Conservation (phyloP, 2,797 vertebrate genomes). For the Phrynocephalus forsythii region DNA sequence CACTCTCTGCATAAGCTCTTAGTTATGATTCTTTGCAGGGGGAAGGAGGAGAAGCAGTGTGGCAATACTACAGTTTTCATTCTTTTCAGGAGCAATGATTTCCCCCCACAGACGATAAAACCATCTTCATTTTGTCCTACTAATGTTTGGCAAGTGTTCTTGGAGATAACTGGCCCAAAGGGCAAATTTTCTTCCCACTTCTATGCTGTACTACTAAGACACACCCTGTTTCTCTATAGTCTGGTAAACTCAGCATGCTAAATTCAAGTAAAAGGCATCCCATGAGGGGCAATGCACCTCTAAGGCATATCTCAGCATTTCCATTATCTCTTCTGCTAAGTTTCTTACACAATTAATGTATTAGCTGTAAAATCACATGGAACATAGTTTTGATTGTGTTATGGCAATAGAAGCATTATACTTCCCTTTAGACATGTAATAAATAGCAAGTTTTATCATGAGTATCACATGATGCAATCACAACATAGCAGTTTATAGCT, state of each 20-base stretch:
- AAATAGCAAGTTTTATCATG: conserved; percentile 5
- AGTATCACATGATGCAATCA: neutral
- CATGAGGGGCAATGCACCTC: neutral
- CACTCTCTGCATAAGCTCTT: no score
- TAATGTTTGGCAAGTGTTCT: neutral
- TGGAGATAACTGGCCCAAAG: neutral
- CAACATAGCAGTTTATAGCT: neutral
- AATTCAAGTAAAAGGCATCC: neutral
- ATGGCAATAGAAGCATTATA: conserved; percentile 14
- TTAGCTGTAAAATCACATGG: conserved; percentile 13
- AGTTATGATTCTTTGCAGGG: neutral
- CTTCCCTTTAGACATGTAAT: conserved; percentile 26
- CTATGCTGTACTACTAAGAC: neutral
- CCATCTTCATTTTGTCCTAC: neutral
- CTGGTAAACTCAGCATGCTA: neutral
- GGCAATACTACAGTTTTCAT: neutral
- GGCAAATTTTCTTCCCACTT: neutral
- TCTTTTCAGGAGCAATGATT: neutral
- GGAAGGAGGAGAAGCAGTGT: neutral
- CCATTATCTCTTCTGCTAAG: neutral
- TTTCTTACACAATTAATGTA: conserved; percentile 3
- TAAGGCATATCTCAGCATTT: neutral
- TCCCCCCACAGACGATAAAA: no score
- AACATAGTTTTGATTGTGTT: conserved; percentile 14
- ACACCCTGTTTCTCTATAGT: neutral